Base-by-base conservation (phyloP, 2,888 invertebrate species). In the Philopedon plagiatum region DNA sequence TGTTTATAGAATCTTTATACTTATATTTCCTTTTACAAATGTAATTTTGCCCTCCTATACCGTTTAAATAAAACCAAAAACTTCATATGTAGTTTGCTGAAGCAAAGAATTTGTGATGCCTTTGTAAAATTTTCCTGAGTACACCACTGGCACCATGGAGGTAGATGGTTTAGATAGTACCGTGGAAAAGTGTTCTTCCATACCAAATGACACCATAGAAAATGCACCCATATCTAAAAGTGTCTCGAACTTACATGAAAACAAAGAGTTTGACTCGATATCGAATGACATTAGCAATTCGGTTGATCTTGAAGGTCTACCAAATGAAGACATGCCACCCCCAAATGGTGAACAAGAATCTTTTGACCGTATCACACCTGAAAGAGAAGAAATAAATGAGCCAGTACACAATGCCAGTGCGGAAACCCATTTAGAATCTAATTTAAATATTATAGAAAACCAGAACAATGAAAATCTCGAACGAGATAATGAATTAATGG, bases 381-480 rank as follows among this genome's bases (percentile, higher is more conserved):
- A 71, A 26, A 54, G 60, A 18, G 23, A 49, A 62, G 54, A 63
- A 37, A n/a, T 56, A 19, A 18, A 23, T 18, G 39, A 69, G 34
- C 73, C 65, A 46, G 46, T 64, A 18, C 67, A 61, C 11, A 73
- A 73, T 56, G 37, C 46, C 21, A 72, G 18, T 65, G 37, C 41
- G 9, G 65, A 65, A 26, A 60, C 72, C 26, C 75, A 73, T 66
- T 62, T 75, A 54, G 75, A 70, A 49, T 63, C 68, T 21, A 75
- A 75, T 39, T 66, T 73, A 41, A 73, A 66, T 60, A 57, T 75
- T 58, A 71, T 71, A 63, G 75, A 75, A 67, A 75, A 74, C 60
- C 73, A 75, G 44, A 75, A 73, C 60, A 75, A 75, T 73, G 75
- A 75, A 73, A 75, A 75, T 63, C 67, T 71, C 29, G 73, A 73